These are phyloP conservation scores for Phrynosoma blainvillii DNA, from an alignment of 2,113 vertebrate genomes.

Conservation along the genomic window DNA sequence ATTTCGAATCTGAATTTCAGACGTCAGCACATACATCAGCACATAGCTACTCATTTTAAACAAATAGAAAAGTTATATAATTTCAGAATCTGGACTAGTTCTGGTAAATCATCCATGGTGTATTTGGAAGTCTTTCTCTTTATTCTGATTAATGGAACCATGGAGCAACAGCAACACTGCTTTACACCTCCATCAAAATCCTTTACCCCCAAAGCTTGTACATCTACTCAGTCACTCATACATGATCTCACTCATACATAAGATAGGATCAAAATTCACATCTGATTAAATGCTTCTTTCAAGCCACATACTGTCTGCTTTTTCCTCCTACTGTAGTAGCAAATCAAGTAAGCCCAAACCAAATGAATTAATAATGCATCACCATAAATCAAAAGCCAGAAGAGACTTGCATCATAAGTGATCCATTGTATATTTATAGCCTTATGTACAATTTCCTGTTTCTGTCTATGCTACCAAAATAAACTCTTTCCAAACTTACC, in stretches of 20 bases:
- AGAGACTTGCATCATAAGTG: slow-evolving; percentile 44
- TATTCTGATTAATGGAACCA: too few species aligned
- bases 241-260: slow-evolving; percentile 42
- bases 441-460: slow-evolving; percentile 60
- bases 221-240: slow-evolving; percentile 60
- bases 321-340: slow-evolving; percentile 48
- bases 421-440: slow-evolving; percentile 50
- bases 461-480: slow-evolving; percentile 47
- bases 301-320: slow-evolving; percentile 48
- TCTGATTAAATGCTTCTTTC: slow-evolving; percentile 51
- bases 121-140: too few species aligned
- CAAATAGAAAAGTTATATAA: too few species aligned
- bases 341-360: slow-evolving; percentile 46
- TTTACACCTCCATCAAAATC: too few species aligned
- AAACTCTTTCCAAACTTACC: slow-evolving; percentile 51
- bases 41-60: too few species aligned
- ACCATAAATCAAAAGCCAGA: slow-evolving; percentile 54
- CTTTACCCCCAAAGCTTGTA: slow-evolving; percentile 1
- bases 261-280: slow-evolving; percentile 63
- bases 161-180: too few species aligned
- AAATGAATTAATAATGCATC: slow-evolving; percentile 57
- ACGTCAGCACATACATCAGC: too few species aligned
- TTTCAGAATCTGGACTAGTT: too few species aligned
- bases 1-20: too few species aligned
- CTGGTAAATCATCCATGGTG: too few species aligned